A percentile compares a stretch with the other conserved stretches of the same genome.
These are phyloP conservation scores for Lycaena phlaeas DNA, from an alignment of 2,888 invertebrate species.

Conservation along the genomic window DNA sequence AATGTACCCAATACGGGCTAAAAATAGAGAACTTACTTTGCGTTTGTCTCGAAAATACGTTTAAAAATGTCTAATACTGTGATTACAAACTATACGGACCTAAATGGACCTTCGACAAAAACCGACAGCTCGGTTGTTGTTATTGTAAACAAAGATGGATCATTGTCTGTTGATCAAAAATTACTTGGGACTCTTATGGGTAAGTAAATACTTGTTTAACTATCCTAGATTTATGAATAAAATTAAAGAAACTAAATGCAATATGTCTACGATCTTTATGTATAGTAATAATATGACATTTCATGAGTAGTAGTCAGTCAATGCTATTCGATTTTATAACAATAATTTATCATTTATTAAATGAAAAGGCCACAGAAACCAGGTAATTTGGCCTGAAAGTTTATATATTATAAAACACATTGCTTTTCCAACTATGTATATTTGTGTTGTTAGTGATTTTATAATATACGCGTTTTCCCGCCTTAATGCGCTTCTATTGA, in stretches of 20 bases:
- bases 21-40: constrained; percentile 55
- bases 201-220: constrained; percentile 48
- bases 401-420: too few species aligned
- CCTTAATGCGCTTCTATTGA: too few species aligned
- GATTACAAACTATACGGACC: constrained; percentile 68
- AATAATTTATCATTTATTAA: too few species aligned
- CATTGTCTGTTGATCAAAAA: constrained; percentile 85
- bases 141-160: constrained; percentile 90
- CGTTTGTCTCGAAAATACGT: constrained; percentile 39
- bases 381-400: too few species aligned
- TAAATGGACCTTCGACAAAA: constrained; percentile 65
- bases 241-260: too few species aligned
- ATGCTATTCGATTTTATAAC: too few species aligned
- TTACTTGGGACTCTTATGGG: constrained; percentile 85
- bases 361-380: too few species aligned
- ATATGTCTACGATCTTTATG: too few species aligned
- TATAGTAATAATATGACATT: too few species aligned
- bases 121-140: constrained; percentile 84
- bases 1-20: constrained; percentile 49
- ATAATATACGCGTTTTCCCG: background rate
- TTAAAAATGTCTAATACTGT: constrained; percentile 70
- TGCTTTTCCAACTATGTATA: too few species aligned
- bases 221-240: background rate
- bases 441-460: too few species aligned
- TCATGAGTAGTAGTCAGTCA: too few species aligned